These are phyloP conservation scores for Zoanthus sociatus DNA, from an alignment of 92 coral and sea anemone species.

Conservation along the genomic window DNA sequence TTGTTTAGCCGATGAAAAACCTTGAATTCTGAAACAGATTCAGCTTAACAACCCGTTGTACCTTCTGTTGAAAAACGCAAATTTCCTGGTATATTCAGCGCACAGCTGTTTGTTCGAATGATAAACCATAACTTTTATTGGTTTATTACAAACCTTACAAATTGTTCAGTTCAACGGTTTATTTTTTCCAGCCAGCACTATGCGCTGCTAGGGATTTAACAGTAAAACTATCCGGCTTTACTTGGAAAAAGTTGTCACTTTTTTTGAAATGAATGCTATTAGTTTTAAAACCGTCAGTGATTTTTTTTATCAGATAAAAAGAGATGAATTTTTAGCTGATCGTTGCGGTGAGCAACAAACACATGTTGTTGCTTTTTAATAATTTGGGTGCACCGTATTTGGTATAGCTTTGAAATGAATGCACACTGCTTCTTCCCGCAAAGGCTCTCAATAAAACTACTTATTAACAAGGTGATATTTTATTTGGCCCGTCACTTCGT, in stretches of 20 bases:
- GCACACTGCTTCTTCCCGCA: neutral
- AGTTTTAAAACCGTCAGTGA: conserved; percentile 17
- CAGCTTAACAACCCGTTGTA: conserved; percentile 6
- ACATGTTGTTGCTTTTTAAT: conserved; percentile 11
- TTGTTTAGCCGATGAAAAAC: neutral
- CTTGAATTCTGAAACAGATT: neutral
- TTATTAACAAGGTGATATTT: neutral
- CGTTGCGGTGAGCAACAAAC: neutral
- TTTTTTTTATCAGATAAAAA: conserved; percentile 22
- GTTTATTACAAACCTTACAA: neutral
- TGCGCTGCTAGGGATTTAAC: neutral
- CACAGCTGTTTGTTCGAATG: conserved; percentile 33
- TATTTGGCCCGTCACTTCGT: neutral
- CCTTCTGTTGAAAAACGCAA: conserved; percentile 1
- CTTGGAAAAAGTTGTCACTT: neutral
- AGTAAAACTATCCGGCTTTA: neutral
- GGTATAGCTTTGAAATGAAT: neutral
- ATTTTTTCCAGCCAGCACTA: neutral
- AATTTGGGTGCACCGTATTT: neutral
- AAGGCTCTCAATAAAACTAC: neutral
- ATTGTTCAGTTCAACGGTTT: neutral
- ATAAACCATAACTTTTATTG: conserved; percentile 30
- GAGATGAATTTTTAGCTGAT: neutral
- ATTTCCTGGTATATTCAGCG: conserved; percentile 26
- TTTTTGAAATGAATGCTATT: neutral